phyloP scores from a whole-genome alignment of 2,113 vertebrate genomes.

The Myxocyprinus asiaticus region DNA sequence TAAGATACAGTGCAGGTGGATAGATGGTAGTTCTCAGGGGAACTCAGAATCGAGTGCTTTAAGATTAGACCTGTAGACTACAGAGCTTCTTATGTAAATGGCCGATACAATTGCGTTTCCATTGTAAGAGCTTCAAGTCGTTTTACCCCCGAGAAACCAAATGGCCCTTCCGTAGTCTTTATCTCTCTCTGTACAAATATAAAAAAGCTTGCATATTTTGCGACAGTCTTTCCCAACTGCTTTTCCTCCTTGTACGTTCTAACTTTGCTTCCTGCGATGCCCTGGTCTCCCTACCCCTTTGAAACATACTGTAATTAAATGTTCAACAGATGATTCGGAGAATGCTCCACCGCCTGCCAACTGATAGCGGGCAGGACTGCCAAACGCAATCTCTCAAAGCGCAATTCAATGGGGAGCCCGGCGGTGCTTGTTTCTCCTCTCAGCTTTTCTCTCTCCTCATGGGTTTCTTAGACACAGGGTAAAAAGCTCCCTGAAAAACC shows the following conservation, averaged over 20 bases:
- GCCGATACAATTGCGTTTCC: constrained; percentile 27
- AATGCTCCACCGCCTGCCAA: constrained; percentile 59
- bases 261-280: background rate
- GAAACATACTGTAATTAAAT: constrained; percentile 67
- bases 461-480: constrained; percentile 49
- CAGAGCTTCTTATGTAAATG: constrained; percentile 33
- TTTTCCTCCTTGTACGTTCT: background rate
- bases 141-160: constrained; percentile 26
- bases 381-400: constrained; percentile 60
- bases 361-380: constrained; percentile 57
- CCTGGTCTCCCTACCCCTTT: constrained; percentile 42
- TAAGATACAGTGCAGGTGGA: background rate
- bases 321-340: constrained; percentile 54
- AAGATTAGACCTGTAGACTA: constrained; percentile 26
- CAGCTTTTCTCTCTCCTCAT: constrained; percentile 50
- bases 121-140: background rate
- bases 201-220: background rate
- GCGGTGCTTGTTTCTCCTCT: constrained; percentile 49
- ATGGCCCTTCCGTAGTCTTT: constrained; percentile 27
- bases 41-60: constrained; percentile 17
- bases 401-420: constrained; percentile 51
- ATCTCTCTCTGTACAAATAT: constrained; percentile 29
- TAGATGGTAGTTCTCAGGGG: constrained; percentile 34
- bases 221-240: background rate
- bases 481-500: constrained; percentile 22